phyloP scores from a whole-genome alignment of 2,797 vertebrate genomes.

The Acipenser oxyrinchus region DNA sequence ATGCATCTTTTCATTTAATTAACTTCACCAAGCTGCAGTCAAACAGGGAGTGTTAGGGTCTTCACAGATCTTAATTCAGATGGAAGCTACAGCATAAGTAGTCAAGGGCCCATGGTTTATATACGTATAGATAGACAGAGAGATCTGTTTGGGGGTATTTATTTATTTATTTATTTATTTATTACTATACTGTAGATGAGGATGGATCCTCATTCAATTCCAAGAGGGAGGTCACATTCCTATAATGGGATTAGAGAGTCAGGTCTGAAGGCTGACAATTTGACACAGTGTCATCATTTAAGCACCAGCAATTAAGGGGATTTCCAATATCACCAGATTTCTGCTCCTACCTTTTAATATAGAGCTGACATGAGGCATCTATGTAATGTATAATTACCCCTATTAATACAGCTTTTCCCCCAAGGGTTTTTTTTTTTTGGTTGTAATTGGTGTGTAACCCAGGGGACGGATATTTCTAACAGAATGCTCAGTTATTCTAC shows the following conservation, averaged over 20 bases:
- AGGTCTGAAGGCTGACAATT: background rate
- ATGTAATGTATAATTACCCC: background rate
- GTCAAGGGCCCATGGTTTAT: too few relatives aligned
- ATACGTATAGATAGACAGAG: too few relatives aligned
- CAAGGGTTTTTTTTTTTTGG: background rate
- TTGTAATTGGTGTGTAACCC: background rate
- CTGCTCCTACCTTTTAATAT: background rate
- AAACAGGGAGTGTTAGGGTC: background rate
- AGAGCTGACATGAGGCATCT: background rate
- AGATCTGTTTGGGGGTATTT: background rate
- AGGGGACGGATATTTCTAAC: background rate
- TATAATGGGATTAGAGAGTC: background rate
- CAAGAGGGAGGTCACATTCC: background rate
- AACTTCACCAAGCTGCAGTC: slow-evolving; percentile 14
- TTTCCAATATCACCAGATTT: background rate
- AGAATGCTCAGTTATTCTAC: background rate
- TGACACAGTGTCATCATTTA: slow-evolving; percentile 1
- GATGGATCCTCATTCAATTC: background rate
- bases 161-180: background rate
- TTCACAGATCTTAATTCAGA: background rate
- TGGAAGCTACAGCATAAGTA: background rate
- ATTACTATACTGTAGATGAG: background rate
- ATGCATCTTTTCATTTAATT: slow-evolving; percentile 7
- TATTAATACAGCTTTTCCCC: background rate
- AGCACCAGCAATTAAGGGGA: background rate